Percentiles rank a stretch among this genome's conserved stretches.
phyloP scores from a whole-genome alignment of 37 sponge, comb jelly and placozoan species.

The Petrosia ficiformis region DNA sequence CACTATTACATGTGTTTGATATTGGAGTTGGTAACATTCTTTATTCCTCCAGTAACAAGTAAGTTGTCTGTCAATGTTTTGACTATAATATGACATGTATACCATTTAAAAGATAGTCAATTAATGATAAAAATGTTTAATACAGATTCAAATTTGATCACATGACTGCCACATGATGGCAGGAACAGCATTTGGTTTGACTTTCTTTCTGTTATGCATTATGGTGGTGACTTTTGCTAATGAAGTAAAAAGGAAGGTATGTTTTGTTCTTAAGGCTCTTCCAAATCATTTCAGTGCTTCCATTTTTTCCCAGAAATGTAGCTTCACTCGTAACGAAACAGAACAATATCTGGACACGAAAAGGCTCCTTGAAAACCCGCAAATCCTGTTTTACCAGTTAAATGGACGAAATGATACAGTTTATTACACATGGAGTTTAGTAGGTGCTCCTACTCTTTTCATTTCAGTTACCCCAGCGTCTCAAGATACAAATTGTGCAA shows the following conservation, averaged over 20 bases:
- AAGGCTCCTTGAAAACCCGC: not conserved
- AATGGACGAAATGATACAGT: not conserved
- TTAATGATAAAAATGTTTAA: too few relatives aligned
- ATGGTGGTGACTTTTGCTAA: not conserved
- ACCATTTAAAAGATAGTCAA: too few relatives aligned
- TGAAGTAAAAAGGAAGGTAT: not conserved
- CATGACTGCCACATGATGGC: too few relatives aligned
- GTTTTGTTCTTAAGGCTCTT: not conserved
- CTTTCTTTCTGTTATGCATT: not conserved
- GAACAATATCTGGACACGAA: too few relatives aligned
- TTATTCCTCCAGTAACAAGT: too few relatives aligned
- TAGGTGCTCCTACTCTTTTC: constrained; percentile 35
- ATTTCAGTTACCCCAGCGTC: not conserved
- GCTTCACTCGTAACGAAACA: not conserved
- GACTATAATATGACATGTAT: too few relatives aligned
- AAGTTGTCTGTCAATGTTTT: too few relatives aligned
- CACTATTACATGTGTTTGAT: too few relatives aligned
- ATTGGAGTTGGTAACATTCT: too few relatives aligned
- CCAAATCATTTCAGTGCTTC: too few relatives aligned
- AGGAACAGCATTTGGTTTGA: not conserved
- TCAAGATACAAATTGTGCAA: not conserved
- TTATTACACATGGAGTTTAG: constrained; percentile 58
- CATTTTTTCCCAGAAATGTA: not conserved
- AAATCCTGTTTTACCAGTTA: not conserved
- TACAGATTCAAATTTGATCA: too few relatives aligned